Evolutionary conservation across 2,113 vertebrate genomes (phyloP), one percentile per base, ranked within the genome.

Genomic region (Seriola quinqueradiata): DNA sequence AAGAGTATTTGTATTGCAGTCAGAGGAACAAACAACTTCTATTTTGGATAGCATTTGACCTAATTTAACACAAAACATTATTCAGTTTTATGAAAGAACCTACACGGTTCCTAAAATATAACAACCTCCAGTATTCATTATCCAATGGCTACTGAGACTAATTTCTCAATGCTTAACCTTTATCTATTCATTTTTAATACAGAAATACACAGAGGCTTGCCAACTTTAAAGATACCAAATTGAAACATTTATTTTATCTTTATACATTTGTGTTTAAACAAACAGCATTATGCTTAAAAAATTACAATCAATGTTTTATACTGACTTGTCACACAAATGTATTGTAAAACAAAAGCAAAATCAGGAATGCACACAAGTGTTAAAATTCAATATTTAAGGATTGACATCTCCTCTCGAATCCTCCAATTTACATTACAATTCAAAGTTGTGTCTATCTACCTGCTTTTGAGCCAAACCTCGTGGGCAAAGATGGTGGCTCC

Each of bases 181-280:
- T n/a, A 23, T 8, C 19, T 54, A 1, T 54, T 54, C 1, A 1
- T 50, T 61, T 42, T 46, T n/a, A 13, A 60, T 1, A 21, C 6
- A 63, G 2, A 79, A 28, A 70, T 11, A 4, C 55, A 77, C 25
- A 75, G 13, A 70, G 4, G 1, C 34, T 57, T n/a, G 16, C 17
- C 48, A 61, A 72, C 32, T 71, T 79, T 79, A 86, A 92, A 89
- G 83, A 90, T 87, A 88, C 74, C 86, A 92, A 92, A 92, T 61
- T 73, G 74, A 90, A 92, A 93, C 88, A 93, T 94, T 94, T 93
- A 94, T 93, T 92, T 90, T 86, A 85, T 63, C 70, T 81, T 90
- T 80, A 89, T 64, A 83, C 84, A 87, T 91, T 66, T 89, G 83
- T 89, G 82, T 92, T 89, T 79, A 85, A 92, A 83, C 86, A 84